Conservation (phyloP, 2,113 vertebrate genomes). For the Pionites leucogaster region DNA sequence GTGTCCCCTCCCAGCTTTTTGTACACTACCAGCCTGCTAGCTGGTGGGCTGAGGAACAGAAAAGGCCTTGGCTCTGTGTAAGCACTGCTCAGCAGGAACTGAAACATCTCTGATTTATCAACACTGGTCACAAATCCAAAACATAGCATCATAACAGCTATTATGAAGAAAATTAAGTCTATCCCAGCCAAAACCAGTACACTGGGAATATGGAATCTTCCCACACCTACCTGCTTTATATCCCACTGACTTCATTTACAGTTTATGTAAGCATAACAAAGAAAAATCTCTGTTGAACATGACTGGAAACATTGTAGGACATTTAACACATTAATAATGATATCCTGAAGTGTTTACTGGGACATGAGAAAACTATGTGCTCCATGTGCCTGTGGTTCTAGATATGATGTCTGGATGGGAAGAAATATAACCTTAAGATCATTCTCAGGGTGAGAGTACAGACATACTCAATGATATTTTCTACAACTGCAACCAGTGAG, state of each 20-base stretch:
- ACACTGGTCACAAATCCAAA: background rate
- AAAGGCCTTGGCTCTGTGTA: background rate
- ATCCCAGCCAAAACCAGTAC: background rate
- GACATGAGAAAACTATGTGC: background rate
- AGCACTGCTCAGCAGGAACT: background rate
- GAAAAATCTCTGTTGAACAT: background rate
- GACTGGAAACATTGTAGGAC: background rate
- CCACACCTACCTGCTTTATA: background rate
- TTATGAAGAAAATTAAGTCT: background rate
- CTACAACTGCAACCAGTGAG: background rate
- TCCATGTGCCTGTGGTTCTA: background rate
- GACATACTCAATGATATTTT: background rate
- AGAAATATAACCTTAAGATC: background rate
- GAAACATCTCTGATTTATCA: background rate
- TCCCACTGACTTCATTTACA: background rate
- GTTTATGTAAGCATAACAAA: background rate
- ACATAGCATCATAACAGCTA: background rate
- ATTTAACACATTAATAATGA: background rate
- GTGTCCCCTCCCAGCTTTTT: rapidly evolving
- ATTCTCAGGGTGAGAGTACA: background rate
- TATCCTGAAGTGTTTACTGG: background rate
- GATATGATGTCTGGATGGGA: background rate
- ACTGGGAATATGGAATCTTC: background rate
- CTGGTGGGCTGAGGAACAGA: background rate
- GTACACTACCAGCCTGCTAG: rapidly evolving